A percentile compares a stretch with the other conserved stretches of the same genome.
These are phyloP conservation scores for Fundulus diaphanus DNA, from an alignment of 2,797 vertebrate species.

Conservation along the genomic window DNA sequence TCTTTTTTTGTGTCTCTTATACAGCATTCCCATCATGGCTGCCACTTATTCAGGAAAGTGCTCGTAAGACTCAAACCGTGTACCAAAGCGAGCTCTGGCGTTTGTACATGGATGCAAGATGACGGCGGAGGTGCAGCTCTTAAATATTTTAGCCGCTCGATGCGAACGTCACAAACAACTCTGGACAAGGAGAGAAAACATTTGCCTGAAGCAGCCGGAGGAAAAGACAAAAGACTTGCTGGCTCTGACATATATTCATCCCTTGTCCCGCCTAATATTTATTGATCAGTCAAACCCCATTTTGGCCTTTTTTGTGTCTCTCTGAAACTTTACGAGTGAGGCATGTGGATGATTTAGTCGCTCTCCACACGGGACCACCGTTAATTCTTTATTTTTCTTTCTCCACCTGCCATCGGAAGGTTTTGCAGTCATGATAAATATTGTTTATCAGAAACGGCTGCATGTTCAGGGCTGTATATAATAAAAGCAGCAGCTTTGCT, in stretches of 20 bases:
- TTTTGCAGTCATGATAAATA: constrained; percentile 52
- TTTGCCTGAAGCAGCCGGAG: neutral
- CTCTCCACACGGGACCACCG: constrained; percentile 26
- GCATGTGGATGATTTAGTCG: constrained; percentile 14
- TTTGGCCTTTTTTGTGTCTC: neutral
- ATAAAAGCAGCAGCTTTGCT: constrained; percentile 32
- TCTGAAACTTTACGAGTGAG: neutral
- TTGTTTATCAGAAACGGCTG: constrained; percentile 19
- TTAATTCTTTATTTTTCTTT: constrained; percentile 29
- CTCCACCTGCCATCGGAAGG: constrained; percentile 6
- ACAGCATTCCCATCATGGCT: neutral
- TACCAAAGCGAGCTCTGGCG: neutral
- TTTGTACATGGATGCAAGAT: constrained; percentile 5
- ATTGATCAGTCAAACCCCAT: neutral
- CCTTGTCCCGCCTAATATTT: neutral
- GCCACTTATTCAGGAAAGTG: neutral
- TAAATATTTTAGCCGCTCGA: neutral
- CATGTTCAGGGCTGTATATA: constrained; percentile 9
- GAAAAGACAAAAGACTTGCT: no score
- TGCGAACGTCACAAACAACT: neutral
- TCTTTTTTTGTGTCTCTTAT: neutral
- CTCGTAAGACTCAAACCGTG: neutral
- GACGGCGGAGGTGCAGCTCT: neutral
- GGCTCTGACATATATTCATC: neutral
- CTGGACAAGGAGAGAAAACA: neutral